phyloP scores from a whole-genome alignment of 1,140 invertebrate genomes.

The Stegodyphus dumicola region DNA sequence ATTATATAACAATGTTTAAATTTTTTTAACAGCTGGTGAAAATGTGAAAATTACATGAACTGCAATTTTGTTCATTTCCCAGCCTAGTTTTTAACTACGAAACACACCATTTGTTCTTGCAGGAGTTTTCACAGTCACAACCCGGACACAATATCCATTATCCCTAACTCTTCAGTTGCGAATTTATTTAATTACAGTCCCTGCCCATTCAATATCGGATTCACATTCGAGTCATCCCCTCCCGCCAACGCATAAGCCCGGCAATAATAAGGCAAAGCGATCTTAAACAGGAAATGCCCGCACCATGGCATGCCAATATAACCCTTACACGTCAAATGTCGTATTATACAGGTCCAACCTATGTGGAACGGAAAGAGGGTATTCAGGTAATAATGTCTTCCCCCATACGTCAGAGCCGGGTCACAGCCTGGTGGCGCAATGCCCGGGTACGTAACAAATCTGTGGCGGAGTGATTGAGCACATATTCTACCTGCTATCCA shows the following conservation, averaged over 20 bases:
- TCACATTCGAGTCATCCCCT: slow-evolving; percentile 9
- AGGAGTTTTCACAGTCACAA: no score
- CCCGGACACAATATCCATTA: no score
- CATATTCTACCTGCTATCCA: slow-evolving; percentile 60
- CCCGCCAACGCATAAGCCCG: slow-evolving; percentile 6
- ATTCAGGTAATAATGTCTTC: slow-evolving; percentile 46
- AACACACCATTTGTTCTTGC: no score
- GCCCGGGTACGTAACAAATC: slow-evolving; percentile 59
- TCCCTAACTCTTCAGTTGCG: slow-evolving; percentile 11
- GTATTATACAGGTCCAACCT: slow-evolving; percentile 19
- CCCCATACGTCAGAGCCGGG: slow-evolving; percentile 40
- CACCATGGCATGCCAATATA: slow-evolving; percentile 45
- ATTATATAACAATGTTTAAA: no score
- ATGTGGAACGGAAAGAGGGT: slow-evolving; percentile 43
- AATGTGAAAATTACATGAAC: no score
- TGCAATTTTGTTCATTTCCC: no score
- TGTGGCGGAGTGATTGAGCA: slow-evolving; percentile 61
- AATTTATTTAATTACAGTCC: slow-evolving; percentile 42
- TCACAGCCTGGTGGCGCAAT: slow-evolving; percentile 54
- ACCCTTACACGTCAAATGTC: not conserved
- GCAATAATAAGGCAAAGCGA: slow-evolving; percentile 42
- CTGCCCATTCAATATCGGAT: slow-evolving; percentile 39
- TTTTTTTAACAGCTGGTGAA: no score
- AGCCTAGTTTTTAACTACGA: no score
- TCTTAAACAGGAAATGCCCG: slow-evolving; percentile 49